A percentile compares a stretch with the other conserved stretches of the same genome.
These are phyloP conservation scores for Drosophila buzzatii DNA, from an alignment of 2,888 invertebrate species.

Conservation along the genomic window DNA sequence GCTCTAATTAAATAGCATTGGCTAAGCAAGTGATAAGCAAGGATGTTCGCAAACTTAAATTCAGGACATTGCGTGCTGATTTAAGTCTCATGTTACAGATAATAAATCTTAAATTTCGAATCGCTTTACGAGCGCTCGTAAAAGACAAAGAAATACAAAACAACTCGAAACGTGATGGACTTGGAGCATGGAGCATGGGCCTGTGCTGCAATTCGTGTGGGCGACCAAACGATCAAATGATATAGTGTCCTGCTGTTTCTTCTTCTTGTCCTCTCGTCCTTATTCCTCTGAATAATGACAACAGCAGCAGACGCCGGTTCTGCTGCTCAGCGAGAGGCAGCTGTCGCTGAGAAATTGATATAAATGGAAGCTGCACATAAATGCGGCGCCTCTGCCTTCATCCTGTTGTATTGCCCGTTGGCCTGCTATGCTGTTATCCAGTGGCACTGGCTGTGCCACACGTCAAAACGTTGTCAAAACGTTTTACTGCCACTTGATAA, in stretches of 20 bases:
- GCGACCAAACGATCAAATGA: conserved; percentile 61
- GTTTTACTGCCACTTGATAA: conserved; percentile 72
- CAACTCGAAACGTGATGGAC: conserved; percentile 22
- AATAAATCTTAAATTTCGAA: conserved; percentile 80
- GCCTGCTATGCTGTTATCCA: neutral
- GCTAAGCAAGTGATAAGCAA: conserved; percentile 70
- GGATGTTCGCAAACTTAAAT: conserved; percentile 18
- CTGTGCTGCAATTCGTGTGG: conserved; percentile 24
- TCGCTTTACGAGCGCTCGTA: conserved; percentile 74
- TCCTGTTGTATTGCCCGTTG: conserved; percentile 20
- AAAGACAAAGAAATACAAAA: conserved; percentile 56
- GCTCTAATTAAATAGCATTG: conserved; percentile 71
- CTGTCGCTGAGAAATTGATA: conserved; percentile 69
- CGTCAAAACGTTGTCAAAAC: conserved; percentile 62
- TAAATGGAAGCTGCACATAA: conserved; percentile 73
- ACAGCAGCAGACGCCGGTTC: conserved; percentile 19
- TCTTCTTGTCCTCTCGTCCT: neutral
- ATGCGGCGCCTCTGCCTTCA: conserved; percentile 55
- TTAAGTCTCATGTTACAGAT: conserved; percentile 71
- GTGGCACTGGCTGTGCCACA: conserved; percentile 29
- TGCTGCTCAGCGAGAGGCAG: conserved; percentile 11
- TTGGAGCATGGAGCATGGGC: conserved; percentile 7
- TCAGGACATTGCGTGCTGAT: conserved; percentile 49
- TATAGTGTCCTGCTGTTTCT: conserved; percentile 19
- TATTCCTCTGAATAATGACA: conserved; percentile 58